A percentile compares a stretch with the other conserved stretches of the same genome.
These are phyloP conservation scores for Drepana falcataria DNA, from an alignment of 2,888 invertebrate genomes.

Conservation along the genomic window DNA sequence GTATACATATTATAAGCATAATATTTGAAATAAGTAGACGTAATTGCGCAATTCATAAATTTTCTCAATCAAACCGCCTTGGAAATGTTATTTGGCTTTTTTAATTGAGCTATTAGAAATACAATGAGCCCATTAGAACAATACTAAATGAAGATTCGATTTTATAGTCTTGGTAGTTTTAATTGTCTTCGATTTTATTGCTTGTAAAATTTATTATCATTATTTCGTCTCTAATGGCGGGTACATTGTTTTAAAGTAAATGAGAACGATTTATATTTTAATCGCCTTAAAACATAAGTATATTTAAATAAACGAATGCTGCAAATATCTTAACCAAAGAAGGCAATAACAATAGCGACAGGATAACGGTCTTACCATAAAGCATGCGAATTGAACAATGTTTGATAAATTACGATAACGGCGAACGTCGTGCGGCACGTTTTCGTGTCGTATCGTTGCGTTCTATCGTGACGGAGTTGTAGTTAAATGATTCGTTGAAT, in stretches of 20 bases:
- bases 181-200: no score
- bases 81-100: neutral
- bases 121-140: neutral
- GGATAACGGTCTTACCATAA: neutral
- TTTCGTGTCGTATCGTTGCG: neutral
- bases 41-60: no score
- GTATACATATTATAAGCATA: no score
- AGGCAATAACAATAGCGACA: neutral
- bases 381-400: constrained; percentile 1
- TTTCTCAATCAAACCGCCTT: no score
- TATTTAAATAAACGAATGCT: neutral
- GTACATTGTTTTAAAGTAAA: no score
- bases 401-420: neutral
- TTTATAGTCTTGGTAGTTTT: no score
- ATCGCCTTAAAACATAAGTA: neutral
- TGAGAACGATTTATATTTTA: no score
- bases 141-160: neutral
- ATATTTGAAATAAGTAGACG: no score
- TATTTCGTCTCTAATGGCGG: no score
- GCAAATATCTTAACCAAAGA: neutral
- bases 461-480: neutral
- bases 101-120: constrained; percentile 6
- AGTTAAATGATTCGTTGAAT: neutral
- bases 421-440: constrained; percentile 1
- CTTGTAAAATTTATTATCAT: no score